These are phyloP conservation scores for Dermatemys mawii DNA, from an alignment of 2,113 vertebrate genomes.

Conservation along the genomic window DNA sequence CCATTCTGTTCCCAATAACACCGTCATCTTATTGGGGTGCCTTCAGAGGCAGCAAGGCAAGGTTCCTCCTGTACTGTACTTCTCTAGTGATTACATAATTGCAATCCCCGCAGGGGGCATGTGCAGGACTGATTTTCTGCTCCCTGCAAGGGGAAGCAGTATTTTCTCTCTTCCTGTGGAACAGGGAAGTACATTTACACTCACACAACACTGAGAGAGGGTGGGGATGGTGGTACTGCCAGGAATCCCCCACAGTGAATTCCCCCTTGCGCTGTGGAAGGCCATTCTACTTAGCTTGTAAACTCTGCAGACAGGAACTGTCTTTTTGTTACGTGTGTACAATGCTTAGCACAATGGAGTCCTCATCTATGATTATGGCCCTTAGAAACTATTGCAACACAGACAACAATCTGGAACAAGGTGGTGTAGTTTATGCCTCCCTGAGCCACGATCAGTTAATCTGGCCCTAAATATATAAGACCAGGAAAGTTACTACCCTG, in stretches of 20 bases:
- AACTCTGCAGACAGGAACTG: background rate
- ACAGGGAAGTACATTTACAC: background rate
- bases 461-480: background rate
- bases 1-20: background rate
- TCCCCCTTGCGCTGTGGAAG: background rate
- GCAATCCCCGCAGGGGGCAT: background rate
- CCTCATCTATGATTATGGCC: background rate
- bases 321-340: background rate
- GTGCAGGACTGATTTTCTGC: background rate
- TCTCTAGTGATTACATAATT: background rate
- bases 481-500: background rate
- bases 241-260: background rate
- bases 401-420: background rate
- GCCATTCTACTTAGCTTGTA: background rate
- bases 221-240: background rate
- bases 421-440: fast-evolving
- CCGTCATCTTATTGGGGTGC: background rate
- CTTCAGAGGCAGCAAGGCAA: background rate
- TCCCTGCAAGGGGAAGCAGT: background rate
- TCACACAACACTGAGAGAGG: background rate
- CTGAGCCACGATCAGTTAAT: background rate
- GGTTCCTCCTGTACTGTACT: background rate
- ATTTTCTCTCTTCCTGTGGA: background rate
- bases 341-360: background rate
- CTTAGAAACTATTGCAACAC: background rate